A percentile compares a stretch with the other conserved stretches of the same genome.
These are phyloP conservation scores for cattle (Bos taurus) DNA, from an alignment of 2,113 vertebrate species.

Conservation along the genomic window ARS-UCD2.0 NC_037338.1:78900501-78901000, in stretches of 20 bases:
- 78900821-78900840: neutral
- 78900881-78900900: neutral
- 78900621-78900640: neutral
- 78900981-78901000: neutral
- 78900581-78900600: neutral
- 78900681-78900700: neutral
- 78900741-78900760: neutral
- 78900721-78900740: neutral
- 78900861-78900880: neutral
- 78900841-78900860: neutral
- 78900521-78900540: neutral
- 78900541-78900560: neutral
- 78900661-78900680: neutral
- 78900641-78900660: neutral
- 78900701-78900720: neutral
- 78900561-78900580: neutral
- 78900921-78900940: neutral
- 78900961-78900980: neutral
- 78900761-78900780: neutral
- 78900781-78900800: neutral
- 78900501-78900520: neutral
- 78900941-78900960: neutral
- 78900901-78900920: neutral
- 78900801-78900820: neutral
- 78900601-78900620: neutral